phyloP scores from a whole-genome alignment of 2,113 vertebrate genomes.

The Pseudopipra pipra region DNA sequence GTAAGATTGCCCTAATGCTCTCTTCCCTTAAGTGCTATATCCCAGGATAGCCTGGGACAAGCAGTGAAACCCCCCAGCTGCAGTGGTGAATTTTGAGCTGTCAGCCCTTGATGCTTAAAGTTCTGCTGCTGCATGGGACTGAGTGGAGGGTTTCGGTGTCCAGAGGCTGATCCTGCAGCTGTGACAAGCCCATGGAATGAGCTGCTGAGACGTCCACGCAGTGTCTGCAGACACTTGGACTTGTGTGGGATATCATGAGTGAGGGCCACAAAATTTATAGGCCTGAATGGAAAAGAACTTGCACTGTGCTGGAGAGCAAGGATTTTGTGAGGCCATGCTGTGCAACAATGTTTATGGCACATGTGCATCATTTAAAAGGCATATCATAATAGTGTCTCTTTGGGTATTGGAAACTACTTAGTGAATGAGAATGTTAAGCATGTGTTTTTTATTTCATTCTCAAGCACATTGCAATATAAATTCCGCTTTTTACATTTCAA shows the following conservation, averaged over 20 bases:
- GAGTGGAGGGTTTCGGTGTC: neutral
- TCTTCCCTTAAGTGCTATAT: neutral
- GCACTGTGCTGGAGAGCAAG: neutral
- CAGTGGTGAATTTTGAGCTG: neutral
- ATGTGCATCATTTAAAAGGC: neutral
- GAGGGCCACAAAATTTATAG: neutral
- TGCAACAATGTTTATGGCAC: neutral
- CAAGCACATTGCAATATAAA: neutral
- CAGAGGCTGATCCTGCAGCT: neutral
- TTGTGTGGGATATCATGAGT: neutral
- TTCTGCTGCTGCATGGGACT: neutral
- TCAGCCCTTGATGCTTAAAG: neutral
- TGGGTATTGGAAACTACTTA: neutral
- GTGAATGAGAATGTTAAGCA: neutral
- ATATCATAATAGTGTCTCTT: neutral
- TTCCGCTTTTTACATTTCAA: neutral
- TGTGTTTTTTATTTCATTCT: neutral
- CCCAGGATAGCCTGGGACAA: neutral
- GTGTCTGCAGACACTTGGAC: neutral
- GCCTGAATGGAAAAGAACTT: neutral
- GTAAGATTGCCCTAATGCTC: neutral
- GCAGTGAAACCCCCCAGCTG: neutral
- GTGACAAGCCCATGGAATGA: neutral
- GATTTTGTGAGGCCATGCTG: neutral
- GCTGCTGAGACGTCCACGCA: rapidly evolving